Evolutionary conservation across 2,888 invertebrate species (phyloP).

Genomic region (Rutpela maculata): DNA sequence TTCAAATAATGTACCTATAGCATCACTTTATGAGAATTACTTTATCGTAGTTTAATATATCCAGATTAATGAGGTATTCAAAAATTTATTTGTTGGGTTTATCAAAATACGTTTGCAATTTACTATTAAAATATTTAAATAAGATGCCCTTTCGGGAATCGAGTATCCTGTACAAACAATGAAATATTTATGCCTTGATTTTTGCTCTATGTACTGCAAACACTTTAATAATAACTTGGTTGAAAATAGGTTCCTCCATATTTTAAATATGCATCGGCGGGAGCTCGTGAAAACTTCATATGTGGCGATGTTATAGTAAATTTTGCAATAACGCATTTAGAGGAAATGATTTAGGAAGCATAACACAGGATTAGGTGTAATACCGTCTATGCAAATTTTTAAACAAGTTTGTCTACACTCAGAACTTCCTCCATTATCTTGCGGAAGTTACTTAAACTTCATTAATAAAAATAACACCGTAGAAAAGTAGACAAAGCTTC

Average conservation of each 20-base stretch:
- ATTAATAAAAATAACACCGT: slow-evolving; percentile 59
- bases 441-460: slow-evolving; percentile 61
- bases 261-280: background rate
- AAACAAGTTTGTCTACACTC: slow-evolving; percentile 56
- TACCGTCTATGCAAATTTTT: slow-evolving; percentile 55
- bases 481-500: slow-evolving; percentile 48
- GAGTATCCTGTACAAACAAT: background rate
- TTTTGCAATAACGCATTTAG: slow-evolving; percentile 43
- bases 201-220: background rate
- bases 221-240: background rate
- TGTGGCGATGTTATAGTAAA: slow-evolving; percentile 24
- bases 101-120: background rate
- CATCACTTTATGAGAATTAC: no score
- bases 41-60: no score
- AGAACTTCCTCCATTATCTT: slow-evolving; percentile 60
- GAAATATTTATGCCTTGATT: background rate
- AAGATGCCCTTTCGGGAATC: background rate
- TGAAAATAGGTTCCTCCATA: slow-evolving; percentile 7
- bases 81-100: no score
- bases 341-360: slow-evolving; percentile 61
- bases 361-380: slow-evolving; percentile 45
- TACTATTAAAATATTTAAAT: background rate
- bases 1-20: no score
- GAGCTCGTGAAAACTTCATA: slow-evolving; percentile 28
- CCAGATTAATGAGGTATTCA: no score